Conservation (phyloP, 2,888 invertebrate genomes). For the Troglohyphantes excavatus region DNA sequence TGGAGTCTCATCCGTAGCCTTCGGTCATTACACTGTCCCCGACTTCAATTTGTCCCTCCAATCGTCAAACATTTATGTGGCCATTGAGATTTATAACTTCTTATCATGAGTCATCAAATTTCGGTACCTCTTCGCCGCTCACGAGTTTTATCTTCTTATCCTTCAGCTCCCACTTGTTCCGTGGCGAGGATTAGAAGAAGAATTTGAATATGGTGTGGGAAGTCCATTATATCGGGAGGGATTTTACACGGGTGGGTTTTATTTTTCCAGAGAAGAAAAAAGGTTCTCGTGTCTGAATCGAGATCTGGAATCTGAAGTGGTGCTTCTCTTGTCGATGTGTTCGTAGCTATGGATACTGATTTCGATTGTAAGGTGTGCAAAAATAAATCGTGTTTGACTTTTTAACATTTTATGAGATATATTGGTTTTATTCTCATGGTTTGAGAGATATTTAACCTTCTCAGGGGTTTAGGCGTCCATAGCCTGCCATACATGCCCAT, state of each 20-base stretch:
- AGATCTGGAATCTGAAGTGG: background rate
- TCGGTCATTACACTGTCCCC: slow-evolving; percentile 67
- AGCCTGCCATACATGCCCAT: too few relatives aligned
- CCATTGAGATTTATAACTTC: slow-evolving; percentile 73
- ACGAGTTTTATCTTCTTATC: background rate
- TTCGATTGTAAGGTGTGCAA: background rate
- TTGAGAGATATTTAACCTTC: too few relatives aligned
- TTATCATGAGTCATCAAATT: slow-evolving; percentile 77
- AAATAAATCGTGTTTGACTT: too few relatives aligned
- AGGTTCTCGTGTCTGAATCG: background rate
- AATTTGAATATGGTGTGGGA: slow-evolving; percentile 40
- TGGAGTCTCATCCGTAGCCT: slow-evolving; percentile 41
- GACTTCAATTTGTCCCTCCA: slow-evolving; percentile 66
- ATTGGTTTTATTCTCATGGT: too few relatives aligned
- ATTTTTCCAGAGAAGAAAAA: background rate
- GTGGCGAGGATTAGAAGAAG: slow-evolving; percentile 13
- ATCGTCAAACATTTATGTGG: slow-evolving; percentile 72
- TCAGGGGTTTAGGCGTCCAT: too few relatives aligned
- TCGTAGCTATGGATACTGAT: background rate
- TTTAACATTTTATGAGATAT: background rate
- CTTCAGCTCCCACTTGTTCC: background rate
- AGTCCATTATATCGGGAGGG: background rate
- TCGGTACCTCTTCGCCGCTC: slow-evolving; percentile 20
- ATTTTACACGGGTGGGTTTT: background rate
- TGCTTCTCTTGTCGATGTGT: background rate